Base-by-base conservation (phyloP, 2,113 vertebrate genomes). In the Chamaetylas fuelleborni region DNA sequence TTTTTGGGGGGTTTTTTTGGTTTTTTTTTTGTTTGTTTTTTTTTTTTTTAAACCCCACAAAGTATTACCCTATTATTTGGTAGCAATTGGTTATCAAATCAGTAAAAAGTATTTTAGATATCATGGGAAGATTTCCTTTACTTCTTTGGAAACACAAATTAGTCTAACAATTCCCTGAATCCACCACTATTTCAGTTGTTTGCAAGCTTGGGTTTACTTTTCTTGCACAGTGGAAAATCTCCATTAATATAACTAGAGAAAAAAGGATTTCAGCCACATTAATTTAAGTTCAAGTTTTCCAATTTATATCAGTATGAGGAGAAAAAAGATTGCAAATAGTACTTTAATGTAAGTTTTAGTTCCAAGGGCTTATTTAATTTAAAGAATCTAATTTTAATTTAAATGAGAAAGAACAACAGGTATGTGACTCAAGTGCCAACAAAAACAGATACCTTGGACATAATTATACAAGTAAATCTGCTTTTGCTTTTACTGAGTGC, bases 341-440 rank as follows among this genome's bases (percentile, higher is more conserved):
- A 34, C 17, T 47, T 92, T 50, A 80, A 90, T 57, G 70, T 70
- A 76, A 70, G 28, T 73, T 97, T 78, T 74, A 38, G 14, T 86
- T 94, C 65, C n/a, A 84, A 54, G 8, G 3, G 10, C 3, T 88
- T 81, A 70, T 84, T 92, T 67, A 22, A 71, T 83, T 92, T 70
- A 74, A 90, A 71, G 45, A 56, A 85, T 79, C 73, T 57, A 66
- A 91, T 89, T 88, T 85, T 65, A 88, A 64, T 86, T 62, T 90
- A 67, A 90, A 92, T 57, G 1, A 56, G 60, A 92, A 92, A 81
- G 29, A 93, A 24, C 43, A 93, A 62, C 19, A 89, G 31, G 28
- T 81, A 53, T 84, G 36, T 67, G 17, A 53, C 43, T 74, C 11
- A 72, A 91, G 8, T 33, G 53, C 76, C 61, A 81, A 74, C 28